Percentiles rank a stretch among this genome's conserved stretches.
Evolutionary conservation across 2,113 vertebrate genomes (phyloP).

Genomic region (Cyanistes caeruleus): DNA sequence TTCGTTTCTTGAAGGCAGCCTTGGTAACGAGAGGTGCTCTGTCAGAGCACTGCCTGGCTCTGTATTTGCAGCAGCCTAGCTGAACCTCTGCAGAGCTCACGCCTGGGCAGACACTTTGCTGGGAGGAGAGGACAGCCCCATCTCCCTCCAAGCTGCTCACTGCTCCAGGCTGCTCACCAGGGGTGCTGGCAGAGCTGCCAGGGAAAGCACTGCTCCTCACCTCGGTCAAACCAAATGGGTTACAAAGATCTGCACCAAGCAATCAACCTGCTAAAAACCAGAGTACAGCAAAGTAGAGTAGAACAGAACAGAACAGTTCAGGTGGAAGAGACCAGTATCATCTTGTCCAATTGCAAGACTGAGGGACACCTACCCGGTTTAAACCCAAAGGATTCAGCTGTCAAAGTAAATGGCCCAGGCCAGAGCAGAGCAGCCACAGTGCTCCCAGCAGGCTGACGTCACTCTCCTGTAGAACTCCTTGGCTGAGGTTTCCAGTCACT

Average conservation of each 20-base stretch:
- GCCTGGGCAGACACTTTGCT: background rate
- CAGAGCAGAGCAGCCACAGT: background rate
- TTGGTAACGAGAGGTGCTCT: rapidly evolving
- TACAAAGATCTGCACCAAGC: background rate
- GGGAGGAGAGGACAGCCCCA: background rate
- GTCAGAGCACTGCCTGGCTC: background rate
- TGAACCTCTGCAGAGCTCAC: background rate
- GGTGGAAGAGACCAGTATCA: background rate
- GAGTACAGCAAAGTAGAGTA: no score
- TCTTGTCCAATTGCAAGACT: background rate
- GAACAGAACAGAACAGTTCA: background rate
- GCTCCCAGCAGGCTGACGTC: background rate
- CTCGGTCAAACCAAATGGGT: background rate
- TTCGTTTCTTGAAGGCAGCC: background rate
- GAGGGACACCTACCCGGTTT: background rate
- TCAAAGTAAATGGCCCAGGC: background rate
- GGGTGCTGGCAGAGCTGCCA: background rate
- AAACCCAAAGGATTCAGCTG: background rate
- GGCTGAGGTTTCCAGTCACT: background rate
- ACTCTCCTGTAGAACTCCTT: background rate
- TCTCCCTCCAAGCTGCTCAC: background rate
- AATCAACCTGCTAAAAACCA: background rate
- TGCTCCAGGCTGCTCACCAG: background rate
- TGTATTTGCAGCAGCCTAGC: rapidly evolving
- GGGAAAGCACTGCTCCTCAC: background rate